phyloP scores from a whole-genome alignment of 2,113 vertebrate species.

The Archocentrus centrarchus region DNA sequence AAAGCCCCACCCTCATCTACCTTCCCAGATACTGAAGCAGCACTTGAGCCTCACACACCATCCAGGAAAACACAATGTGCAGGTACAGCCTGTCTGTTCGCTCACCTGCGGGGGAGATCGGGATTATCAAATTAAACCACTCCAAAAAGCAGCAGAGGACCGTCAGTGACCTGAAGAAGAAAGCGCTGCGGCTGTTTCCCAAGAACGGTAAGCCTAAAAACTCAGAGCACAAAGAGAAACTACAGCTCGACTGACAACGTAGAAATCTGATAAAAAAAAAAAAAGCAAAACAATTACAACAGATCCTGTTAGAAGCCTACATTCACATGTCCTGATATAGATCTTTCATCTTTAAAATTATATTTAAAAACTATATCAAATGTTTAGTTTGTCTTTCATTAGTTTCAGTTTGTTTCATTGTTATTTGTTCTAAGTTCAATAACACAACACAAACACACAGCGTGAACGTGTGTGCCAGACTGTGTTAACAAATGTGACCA shows the following conservation, averaged over 20 bases:
- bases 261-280: neutral
- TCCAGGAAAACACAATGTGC: neutral
- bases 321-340: neutral
- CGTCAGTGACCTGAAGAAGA: neutral
- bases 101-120: neutral
- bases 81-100: neutral
- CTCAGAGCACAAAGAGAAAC: neutral
- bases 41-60: accelerated
- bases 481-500: neutral
- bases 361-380: accelerated
- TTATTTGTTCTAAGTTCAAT: neutral
- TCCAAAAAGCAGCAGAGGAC: neutral
- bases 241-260: accelerated
- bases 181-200: neutral
- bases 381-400: neutral
- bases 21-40: accelerated
- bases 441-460: neutral
- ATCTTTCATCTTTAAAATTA: neutral
- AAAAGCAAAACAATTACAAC: neutral
- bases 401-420: neutral
- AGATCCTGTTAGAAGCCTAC: accelerated
- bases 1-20: accelerated
- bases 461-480: neutral
- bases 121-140: neutral
- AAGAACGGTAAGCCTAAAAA: neutral